Evolutionary conservation across 2,113 vertebrate species (phyloP), one percentile per base, ranked within the genome.

Genomic region (Oryzias javanicus): DNA sequence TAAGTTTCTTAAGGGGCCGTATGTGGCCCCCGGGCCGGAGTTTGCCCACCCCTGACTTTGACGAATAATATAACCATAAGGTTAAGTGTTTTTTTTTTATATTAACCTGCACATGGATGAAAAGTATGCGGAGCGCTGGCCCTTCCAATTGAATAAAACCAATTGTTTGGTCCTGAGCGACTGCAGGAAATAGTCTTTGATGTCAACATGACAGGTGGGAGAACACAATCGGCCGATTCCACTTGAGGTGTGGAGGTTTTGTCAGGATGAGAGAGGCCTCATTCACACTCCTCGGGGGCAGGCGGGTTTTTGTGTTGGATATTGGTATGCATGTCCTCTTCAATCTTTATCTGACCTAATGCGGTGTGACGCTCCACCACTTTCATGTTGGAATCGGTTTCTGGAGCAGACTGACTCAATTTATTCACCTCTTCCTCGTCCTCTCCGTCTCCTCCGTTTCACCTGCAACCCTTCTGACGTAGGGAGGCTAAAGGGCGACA

Each of bases 301-400:
- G 60, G 59, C 49, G 1, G 46, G 58, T 63, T 57, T 63, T 57
- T 14, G 35, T 67, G 65, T 41, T 35, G 61, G 65, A 57, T 79
- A 70, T 67, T 77, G 59, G 48, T 58, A 63, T 68, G 69, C 61
- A 48, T 20, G 41, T 72, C 58, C 44, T 59, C 54, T 62, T 70
- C 72, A 64, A 70, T 83, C 53, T 74, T 19, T 51, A 66, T 42
- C 72, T 54, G 4, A 41, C 15, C 18, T 85, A 82, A 84, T 24
- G 70, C 17, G 14, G 71, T 67, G 78, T 86, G 80, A 83, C 78
- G 22, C 57, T 5, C 51, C 5, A 41, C 44, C 16, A 51, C 87
- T 86, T 87, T 89, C 78, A 85, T 82, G 80, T 86, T 76, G 64
- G 60, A 81, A 83, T 81, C 69, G 0, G 63, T 78, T 82, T 81